Percentiles rank a stretch among this genome's conserved stretches.
Conservation (phyloP, 2,888 invertebrate genomes). For the Xestoiulus laeticollis region DNA sequence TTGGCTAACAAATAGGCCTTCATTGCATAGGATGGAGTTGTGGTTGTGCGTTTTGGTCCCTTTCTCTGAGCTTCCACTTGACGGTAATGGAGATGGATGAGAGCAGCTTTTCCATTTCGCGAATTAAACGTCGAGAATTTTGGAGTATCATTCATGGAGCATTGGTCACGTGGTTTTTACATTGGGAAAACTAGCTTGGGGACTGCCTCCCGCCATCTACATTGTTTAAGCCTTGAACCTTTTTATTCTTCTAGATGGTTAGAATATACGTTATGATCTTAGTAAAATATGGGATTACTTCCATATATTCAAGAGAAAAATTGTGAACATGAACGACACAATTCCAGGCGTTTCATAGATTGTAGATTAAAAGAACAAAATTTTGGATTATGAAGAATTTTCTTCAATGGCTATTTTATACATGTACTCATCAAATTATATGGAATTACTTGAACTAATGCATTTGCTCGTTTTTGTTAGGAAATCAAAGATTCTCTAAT, state of each 20-base stretch:
- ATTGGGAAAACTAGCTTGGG: neutral
- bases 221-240: neutral
- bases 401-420: no score
- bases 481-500: no score
- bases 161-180: slow-evolving; percentile 35
- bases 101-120: slow-evolving; percentile 72
- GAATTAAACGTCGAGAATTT: slow-evolving; percentile 69
- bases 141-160: slow-evolving; percentile 46
- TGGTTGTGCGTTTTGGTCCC: slow-evolving; percentile 42
- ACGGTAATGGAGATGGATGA: slow-evolving; percentile 74
- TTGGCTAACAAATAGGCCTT: slow-evolving; percentile 33
- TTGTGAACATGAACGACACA: no score
- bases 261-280: neutral
- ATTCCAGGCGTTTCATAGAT: no score
- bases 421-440: no score
- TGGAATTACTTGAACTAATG: no score
- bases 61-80: slow-evolving; percentile 62
- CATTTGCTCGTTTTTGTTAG: no score
- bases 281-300: neutral
- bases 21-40: slow-evolving; percentile 5
- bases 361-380: no score
- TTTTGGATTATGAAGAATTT: no score
- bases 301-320: neutral
- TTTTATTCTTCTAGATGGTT: neutral
- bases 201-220: neutral